Base-by-base conservation (phyloP, 1,140 invertebrate species). In the Homalodisca vitripennis region DNA sequence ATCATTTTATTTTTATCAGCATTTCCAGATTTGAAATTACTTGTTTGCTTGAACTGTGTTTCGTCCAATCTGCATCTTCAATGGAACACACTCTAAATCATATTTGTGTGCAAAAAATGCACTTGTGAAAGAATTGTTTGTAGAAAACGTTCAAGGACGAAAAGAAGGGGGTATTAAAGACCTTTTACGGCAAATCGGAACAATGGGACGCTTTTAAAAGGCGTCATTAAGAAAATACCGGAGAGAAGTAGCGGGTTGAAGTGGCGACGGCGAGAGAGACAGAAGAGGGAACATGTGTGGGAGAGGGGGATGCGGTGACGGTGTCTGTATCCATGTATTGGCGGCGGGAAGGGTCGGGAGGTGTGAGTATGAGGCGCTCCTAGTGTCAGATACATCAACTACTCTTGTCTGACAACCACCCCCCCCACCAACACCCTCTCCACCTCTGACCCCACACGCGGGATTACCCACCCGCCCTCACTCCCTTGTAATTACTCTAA, bases 401-500 rank as follows among this genome's bases (percentile, higher is more conserved):
- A 60, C 55, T 24, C 55, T 60, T 60, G 55, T 60, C 55, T 27
- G 26, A 60, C 55, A 60, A 26, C 14, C 55, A 22, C 55, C 27
- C 55, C 26, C 2, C 55, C 55, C 55, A 22, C 55, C 27, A 22
- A 6, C 2, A 22, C 55, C 55, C 34, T 41, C 24, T 6, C 14
- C 55, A 26, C 14, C 55, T 13, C 55, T 26, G 10, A 6, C 22
- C 55, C 27, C 55, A 60, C 55, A 26, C 48, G 48, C n/a, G 48
- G 34, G 48, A 51, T 51, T 51, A 10, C 48, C 48, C 48, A 10
- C 55, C 27, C 67, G 24, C 55, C 26, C 67, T 41, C 24, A 32
- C 51, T 57, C 55, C 26, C 67, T 41, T 60, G 67, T 68, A 68
- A 68, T 68, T 68, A 57, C 51, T 34, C 48, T 68, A 68, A 68